A percentile compares a stretch with the other conserved stretches of the same genome.
Evolutionary conservation across 2,113 vertebrate genomes (phyloP).

Genomic region (Emydocephalus ijimae): DNA sequence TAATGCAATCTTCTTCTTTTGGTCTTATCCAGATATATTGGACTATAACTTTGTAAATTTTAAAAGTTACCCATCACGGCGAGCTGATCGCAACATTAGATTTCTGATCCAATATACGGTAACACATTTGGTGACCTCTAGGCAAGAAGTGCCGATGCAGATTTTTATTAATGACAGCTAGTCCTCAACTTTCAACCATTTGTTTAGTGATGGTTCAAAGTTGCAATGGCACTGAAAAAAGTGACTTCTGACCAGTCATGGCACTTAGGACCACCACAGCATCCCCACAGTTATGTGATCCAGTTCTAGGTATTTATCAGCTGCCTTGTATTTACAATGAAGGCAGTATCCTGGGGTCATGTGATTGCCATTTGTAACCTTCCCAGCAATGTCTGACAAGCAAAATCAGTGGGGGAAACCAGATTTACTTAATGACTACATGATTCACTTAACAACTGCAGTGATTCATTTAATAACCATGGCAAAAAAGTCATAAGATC

Average conservation of each 20-base stretch:
- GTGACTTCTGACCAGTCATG: not conserved
- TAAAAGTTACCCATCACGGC: not conserved
- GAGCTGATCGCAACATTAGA: not conserved
- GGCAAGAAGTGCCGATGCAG: not conserved
- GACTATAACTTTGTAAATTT: not conserved
- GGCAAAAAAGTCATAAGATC: not conserved
- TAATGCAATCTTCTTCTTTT: not conserved
- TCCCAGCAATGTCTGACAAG: not conserved
- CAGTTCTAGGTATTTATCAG: not conserved
- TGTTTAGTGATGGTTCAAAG: not conserved
- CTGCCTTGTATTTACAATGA: not conserved
- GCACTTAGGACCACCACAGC: not conserved
- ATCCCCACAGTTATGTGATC: not conserved
- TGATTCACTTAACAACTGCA: not conserved
- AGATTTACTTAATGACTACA: not conserved
- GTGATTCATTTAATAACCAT: not conserved
- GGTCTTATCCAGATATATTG: not conserved
- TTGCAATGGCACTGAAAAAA: not conserved
- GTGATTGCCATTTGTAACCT: not conserved
- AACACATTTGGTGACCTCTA: not conserved
- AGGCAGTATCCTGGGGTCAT: not conserved
- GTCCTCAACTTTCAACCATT: not conserved
- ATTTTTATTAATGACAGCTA: not conserved
- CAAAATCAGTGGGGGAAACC: not conserved
- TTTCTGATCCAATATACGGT: not conserved